Conservation (phyloP, 2,888 invertebrate genomes). For the Hecatera dysodea region DNA sequence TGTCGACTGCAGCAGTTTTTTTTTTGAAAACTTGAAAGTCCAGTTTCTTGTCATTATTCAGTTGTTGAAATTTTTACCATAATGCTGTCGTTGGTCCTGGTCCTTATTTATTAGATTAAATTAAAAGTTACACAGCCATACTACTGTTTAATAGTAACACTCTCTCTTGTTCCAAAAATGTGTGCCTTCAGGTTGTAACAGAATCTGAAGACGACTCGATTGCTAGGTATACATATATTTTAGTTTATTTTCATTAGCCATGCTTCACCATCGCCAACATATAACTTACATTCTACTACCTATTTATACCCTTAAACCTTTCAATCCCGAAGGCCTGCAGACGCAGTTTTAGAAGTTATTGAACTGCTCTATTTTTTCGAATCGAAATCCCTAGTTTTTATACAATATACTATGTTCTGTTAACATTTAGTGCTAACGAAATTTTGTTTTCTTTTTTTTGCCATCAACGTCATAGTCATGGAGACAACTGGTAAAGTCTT, state of each 20-base stretch:
- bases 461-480: slow-evolving; percentile 52
- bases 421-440: slow-evolving; percentile 34
- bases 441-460: slow-evolving; percentile 51
- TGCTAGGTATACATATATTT: too few species aligned
- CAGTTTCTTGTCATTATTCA: background rate
- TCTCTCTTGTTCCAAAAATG: background rate
- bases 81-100: background rate
- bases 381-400: background rate
- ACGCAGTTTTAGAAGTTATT: background rate
- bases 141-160: background rate
- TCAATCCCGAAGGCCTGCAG: background rate
- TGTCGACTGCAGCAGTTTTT: slow-evolving; percentile 1
- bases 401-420: slow-evolving; percentile 29
- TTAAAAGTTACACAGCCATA: background rate
- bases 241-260: background rate
- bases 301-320: too few species aligned
- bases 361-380: slow-evolving; percentile 2
- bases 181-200: too few species aligned
- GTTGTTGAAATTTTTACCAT: background rate
- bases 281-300: background rate
- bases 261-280: background rate
- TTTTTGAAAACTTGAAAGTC: background rate
- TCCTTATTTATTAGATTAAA: background rate
- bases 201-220: background rate
- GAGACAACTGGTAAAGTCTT: slow-evolving; percentile 56